A percentile compares a stretch with the other conserved stretches of the same genome.
Conservation (phyloP, 2,888 invertebrate species). For the Nemapogon koenigi region DNA sequence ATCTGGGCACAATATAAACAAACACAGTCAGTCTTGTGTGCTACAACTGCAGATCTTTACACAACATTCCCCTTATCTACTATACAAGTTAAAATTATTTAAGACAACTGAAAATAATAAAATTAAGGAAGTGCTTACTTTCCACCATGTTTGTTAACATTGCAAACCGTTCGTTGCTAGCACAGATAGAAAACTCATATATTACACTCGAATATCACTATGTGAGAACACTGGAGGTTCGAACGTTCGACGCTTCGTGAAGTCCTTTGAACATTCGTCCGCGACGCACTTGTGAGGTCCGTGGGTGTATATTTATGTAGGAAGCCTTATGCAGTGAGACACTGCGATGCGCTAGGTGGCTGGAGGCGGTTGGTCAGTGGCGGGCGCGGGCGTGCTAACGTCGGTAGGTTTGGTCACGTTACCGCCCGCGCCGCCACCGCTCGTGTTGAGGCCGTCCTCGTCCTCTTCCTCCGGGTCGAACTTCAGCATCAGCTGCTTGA, state of each 20-base stretch:
- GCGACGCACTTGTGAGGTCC: too few relatives aligned
- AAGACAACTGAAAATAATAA: too few relatives aligned
- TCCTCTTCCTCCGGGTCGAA: slow-evolving; percentile 82
- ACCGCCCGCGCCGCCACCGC: slow-evolving; percentile 17
- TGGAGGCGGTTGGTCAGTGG: slow-evolving; percentile 21
- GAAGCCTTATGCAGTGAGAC: not conserved
- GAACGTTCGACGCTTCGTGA: too few relatives aligned
- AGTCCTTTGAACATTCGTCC: too few relatives aligned
- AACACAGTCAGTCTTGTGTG: not conserved
- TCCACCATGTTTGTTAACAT: too few relatives aligned
- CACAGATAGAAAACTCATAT: too few relatives aligned
- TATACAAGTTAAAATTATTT: too few relatives aligned
- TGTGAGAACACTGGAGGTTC: too few relatives aligned
- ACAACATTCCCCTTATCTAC: slow-evolving; percentile 5
- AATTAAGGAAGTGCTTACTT: too few relatives aligned
- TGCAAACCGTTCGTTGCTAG: too few relatives aligned
- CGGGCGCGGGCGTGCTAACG: slow-evolving; percentile 15
- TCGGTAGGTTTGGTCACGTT: not conserved
- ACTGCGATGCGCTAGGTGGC: slow-evolving; percentile 18
- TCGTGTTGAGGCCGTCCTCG: slow-evolving; percentile 64
- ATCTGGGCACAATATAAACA: slow-evolving; percentile 1
- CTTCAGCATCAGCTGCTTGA: slow-evolving; percentile 84
- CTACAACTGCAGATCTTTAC: slow-evolving; percentile 6
- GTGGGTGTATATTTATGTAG: too few relatives aligned
- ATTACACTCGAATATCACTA: too few relatives aligned